phyloP scores from a whole-genome alignment of 2,888 invertebrate species.

The Linhomoeus sp. region DNA sequence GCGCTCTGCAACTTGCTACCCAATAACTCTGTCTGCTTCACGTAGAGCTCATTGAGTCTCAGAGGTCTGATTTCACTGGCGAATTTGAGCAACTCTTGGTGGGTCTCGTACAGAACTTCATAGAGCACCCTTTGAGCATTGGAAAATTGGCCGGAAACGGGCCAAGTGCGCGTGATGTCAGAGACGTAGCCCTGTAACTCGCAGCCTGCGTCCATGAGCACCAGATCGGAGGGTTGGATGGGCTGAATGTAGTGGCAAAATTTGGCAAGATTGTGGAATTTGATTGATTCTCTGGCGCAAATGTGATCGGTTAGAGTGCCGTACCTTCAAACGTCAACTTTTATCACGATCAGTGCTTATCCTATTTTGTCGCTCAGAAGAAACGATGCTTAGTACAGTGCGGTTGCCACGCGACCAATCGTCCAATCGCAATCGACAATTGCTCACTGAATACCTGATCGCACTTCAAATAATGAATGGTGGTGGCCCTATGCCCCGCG shows the following conservation, averaged over 20 bases:
- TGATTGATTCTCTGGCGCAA: too few species aligned
- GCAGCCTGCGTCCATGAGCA: slow-evolving; percentile 80
- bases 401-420: too few species aligned
- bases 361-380: too few species aligned
- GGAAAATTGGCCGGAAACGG: slow-evolving; percentile 37
- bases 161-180: slow-evolving; percentile 92
- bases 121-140: slow-evolving; percentile 45
- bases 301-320: too few species aligned
- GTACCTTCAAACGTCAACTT: too few species aligned
- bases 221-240: slow-evolving; percentile 48
- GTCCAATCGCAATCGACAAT: too few species aligned
- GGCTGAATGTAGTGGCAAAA: too few species aligned
- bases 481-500: slow-evolving; percentile 66
- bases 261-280: too few species aligned
- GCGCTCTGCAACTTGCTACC: slow-evolving; percentile 43
- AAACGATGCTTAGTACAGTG: too few species aligned
- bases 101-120: slow-evolving; percentile 56
- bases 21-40: slow-evolving; percentile 56
- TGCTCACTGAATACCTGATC: too few species aligned
- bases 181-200: slow-evolving; percentile 48
- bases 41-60: slow-evolving; percentile 59
- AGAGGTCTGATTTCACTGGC: slow-evolving; percentile 30
- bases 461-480: slow-evolving; percentile 80
- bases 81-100: slow-evolving; percentile 42
- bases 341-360: too few species aligned